These are phyloP conservation scores for Sardina pilchardus DNA, from an alignment of 2,113 vertebrate genomes.

Conservation along the genomic window DNA sequence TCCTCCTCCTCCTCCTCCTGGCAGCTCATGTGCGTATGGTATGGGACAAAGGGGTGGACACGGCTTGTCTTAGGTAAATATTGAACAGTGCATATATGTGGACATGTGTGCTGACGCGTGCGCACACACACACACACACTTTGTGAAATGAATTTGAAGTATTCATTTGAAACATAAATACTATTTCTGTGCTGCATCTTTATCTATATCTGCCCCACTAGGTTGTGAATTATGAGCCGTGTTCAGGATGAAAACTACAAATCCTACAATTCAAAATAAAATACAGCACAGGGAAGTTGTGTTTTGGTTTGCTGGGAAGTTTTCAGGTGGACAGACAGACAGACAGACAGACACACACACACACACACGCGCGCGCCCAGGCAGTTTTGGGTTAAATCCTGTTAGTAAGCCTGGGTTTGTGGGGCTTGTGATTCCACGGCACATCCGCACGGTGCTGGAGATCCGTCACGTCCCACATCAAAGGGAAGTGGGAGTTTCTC, in stretches of 20 bases:
- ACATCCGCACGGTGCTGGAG: constrained; percentile 69
- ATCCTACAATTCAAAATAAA: neutral
- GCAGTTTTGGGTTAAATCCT: constrained; percentile 68
- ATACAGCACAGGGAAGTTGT: neutral
- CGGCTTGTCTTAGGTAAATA: neutral
- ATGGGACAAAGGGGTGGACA: neutral
- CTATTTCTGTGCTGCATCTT: neutral
- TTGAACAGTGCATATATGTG: neutral
- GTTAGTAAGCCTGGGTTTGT: constrained; percentile 74
- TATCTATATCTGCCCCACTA: neutral
- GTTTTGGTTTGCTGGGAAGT: constrained; percentile 61
- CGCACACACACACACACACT: neutral
- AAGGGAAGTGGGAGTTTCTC: constrained; percentile 55
- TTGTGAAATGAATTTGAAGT: neutral
- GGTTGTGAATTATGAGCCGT: neutral
- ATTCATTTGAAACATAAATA: neutral
- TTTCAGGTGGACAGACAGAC: constrained; percentile 42
- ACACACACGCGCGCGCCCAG: constrained; percentile 55
- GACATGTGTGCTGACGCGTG: neutral
- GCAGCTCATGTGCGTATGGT: neutral
- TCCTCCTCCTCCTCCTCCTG: neutral
- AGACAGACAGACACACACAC: neutral
- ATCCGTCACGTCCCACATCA: constrained; percentile 78
- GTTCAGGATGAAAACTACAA: neutral
- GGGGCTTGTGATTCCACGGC: constrained; percentile 73